Conservation (phyloP, 2,888 invertebrate genomes). For the Pedicia rivosa region DNA sequence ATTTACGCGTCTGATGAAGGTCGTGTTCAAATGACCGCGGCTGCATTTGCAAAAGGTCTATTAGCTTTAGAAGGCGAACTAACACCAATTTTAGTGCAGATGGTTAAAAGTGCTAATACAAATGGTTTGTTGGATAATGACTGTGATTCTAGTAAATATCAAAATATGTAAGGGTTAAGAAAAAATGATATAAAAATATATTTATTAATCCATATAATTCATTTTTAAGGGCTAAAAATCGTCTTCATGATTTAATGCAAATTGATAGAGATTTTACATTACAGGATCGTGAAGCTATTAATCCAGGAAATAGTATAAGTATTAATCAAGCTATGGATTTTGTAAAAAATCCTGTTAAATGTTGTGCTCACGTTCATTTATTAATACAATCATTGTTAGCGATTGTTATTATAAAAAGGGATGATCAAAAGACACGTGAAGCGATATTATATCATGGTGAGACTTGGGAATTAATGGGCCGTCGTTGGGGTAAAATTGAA, state of each 20-base stretch:
- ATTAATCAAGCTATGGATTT: slow-evolving; percentile 83
- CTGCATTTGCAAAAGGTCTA: slow-evolving; percentile 97
- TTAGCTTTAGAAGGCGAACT: slow-evolving; percentile 95
- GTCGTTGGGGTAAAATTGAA: slow-evolving; percentile 95
- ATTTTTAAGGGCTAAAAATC: slow-evolving; percentile 73
- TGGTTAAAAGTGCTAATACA: slow-evolving; percentile 99
- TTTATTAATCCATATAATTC: slow-evolving; percentile 6
- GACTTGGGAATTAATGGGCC: slow-evolving; percentile 96
- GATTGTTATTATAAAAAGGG: slow-evolving; percentile 70
- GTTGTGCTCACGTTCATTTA: slow-evolving; percentile 79
- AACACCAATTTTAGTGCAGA: slow-evolving; percentile 96
- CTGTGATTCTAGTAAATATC: slow-evolving; percentile 90
- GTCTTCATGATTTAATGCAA: slow-evolving; percentile 84
- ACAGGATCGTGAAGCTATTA: slow-evolving; percentile 74
- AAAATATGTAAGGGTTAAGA: slow-evolving; percentile 62
- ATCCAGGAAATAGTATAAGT: slow-evolving; percentile 84
- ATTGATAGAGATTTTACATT: slow-evolving; percentile 71
- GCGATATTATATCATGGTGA: slow-evolving; percentile 93
- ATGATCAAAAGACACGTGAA: slow-evolving; percentile 83
- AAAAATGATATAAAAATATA: not conserved
- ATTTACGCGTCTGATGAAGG: slow-evolving; percentile 99
- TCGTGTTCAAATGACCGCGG: slow-evolving; percentile 99
- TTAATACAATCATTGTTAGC: slow-evolving; percentile 76
- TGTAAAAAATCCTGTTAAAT: slow-evolving; percentile 88
- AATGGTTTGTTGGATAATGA: slow-evolving; percentile 97